A percentile compares a stretch with the other conserved stretches of the same genome.
phyloP scores from a whole-genome alignment of 2,888 invertebrate species.

The Agrotis clavis region DNA sequence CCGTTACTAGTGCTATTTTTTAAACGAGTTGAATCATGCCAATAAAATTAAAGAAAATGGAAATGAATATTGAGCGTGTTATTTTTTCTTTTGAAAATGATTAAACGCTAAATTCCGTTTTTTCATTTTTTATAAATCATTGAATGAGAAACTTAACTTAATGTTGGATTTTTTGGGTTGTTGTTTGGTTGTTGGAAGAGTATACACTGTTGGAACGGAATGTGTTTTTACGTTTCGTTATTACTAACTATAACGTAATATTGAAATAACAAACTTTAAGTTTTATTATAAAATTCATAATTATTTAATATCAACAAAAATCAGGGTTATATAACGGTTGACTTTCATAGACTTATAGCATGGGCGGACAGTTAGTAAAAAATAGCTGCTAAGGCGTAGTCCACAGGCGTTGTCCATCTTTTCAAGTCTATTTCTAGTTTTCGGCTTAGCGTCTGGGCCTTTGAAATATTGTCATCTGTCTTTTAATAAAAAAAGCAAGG shows the following conservation, averaged over 20 bases:
- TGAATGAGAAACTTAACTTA: background rate
- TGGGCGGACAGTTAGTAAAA: no score
- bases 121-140: background rate
- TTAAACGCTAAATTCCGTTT: background rate
- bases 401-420: constrained; percentile 7
- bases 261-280: no score
- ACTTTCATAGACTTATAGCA: no score
- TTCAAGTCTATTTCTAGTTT: background rate
- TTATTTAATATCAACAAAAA: no score
- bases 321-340: no score
- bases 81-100: background rate
- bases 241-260: background rate
- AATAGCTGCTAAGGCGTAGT: background rate
- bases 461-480: background rate
- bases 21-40: background rate
- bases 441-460: constrained; percentile 4
- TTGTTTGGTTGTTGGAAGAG: no score
- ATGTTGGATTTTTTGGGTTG: rapidly evolving
- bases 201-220: constrained; percentile 4
- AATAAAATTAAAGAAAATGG: background rate
- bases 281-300: no score
- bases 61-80: background rate
- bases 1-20: constrained; percentile 10
- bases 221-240: constrained; percentile 6
- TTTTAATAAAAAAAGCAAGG: no score